phyloP scores from a whole-genome alignment of 2,113 vertebrate species.

The Calypte anna region DNA sequence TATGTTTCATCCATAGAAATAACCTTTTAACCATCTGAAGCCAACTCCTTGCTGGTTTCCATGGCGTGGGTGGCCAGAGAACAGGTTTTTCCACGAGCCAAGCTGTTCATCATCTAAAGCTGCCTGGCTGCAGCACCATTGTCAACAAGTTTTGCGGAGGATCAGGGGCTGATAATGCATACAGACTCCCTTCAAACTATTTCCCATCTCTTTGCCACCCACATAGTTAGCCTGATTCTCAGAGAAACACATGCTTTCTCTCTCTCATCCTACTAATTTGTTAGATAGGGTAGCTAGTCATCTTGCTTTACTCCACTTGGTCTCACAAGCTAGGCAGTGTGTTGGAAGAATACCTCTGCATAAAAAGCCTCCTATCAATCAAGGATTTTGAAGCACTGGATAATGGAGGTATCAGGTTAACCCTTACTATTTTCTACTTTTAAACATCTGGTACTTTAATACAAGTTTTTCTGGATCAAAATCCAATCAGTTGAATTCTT shows the following conservation, averaged over 20 bases:
- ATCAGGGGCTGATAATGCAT: conserved; percentile 41
- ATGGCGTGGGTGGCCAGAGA: conserved; percentile 21
- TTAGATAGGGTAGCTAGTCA: not conserved
- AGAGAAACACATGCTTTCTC: conserved; percentile 23
- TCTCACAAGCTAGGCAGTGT: not conserved
- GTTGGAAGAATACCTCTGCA: not conserved
- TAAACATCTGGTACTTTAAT: conserved; percentile 60
- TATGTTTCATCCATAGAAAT: conserved; percentile 20
- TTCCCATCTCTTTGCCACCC: conserved; percentile 59
- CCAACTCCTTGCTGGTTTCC: conserved; percentile 53
- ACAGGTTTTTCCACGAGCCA: conserved; percentile 45
- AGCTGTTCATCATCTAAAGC: conserved; percentile 45
- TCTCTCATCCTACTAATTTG: conserved; percentile 32
- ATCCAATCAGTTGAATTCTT: conserved; percentile 53
- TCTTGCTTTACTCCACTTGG: conserved; percentile 14
- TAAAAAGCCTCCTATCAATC: not conserved
- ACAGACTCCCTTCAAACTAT: conserved; percentile 28
- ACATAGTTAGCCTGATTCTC: conserved; percentile 27
- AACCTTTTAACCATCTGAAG: conserved; percentile 19
- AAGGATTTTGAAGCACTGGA: conserved; percentile 14
- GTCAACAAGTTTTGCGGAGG: conserved; percentile 62
- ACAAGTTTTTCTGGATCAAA: conserved; percentile 28
- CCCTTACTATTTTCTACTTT: conserved; percentile 41
- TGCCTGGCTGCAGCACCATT: conserved; percentile 37
- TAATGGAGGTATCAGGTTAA: conserved; percentile 28